These are phyloP conservation scores for Cinclus cinclus DNA, from an alignment of 2,113 vertebrate species.

Conservation along the genomic window DNA sequence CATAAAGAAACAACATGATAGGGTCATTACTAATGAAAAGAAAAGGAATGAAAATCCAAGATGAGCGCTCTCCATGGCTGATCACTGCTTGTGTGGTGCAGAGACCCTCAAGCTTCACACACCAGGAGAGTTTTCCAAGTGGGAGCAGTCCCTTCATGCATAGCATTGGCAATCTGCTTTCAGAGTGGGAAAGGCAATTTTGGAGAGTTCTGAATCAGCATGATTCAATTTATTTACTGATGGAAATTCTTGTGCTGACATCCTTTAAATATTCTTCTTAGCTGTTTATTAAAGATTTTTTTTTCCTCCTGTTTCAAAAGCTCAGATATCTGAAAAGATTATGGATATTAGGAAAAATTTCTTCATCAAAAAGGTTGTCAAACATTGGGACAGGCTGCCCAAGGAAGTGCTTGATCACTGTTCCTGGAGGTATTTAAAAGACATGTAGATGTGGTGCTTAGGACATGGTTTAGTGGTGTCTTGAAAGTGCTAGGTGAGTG, in stretches of 20 bases:
- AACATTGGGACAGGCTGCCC: not conserved
- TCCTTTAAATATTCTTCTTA: not conserved
- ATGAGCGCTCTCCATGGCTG: not conserved
- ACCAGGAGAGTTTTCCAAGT: not conserved
- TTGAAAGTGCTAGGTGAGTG: not conserved
- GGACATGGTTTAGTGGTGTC: not conserved
- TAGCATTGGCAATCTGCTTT: not conserved
- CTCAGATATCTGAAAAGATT: not conserved
- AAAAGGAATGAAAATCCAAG: not conserved
- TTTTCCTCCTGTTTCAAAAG: not conserved
- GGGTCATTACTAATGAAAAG: not conserved
- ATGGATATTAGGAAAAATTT: not conserved
- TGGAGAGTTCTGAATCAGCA: not conserved
- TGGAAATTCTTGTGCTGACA: not conserved
- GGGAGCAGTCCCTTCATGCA: not conserved
- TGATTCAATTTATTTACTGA: not conserved
- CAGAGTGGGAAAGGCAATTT: not conserved
- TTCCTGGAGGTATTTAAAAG: not conserved
- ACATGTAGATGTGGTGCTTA: not conserved
- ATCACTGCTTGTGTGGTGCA: rapidly evolving
- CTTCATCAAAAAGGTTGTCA: not conserved
- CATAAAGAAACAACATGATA: not conserved
- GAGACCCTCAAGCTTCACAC: not conserved
- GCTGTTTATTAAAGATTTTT: not conserved
- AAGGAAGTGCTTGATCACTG: not conserved